These are phyloP conservation scores for Chloropsis hardwickii DNA, from an alignment of 2,113 vertebrate species.

Conservation along the genomic window DNA sequence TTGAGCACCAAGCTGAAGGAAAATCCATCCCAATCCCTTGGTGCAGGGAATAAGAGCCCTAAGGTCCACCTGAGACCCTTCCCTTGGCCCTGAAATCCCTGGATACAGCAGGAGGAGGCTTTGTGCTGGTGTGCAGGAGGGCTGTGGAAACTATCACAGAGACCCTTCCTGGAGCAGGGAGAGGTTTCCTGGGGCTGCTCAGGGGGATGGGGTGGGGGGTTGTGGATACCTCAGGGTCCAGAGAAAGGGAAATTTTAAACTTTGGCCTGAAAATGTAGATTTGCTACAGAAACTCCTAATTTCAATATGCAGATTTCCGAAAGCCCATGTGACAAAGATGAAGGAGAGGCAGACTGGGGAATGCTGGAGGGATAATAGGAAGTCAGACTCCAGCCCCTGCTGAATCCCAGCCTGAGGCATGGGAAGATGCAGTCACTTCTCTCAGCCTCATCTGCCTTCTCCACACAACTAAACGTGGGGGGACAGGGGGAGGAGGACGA, in stretches of 20 bases:
- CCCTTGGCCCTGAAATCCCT: not conserved
- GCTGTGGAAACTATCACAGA: not conserved
- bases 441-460: not conserved
- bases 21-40: not conserved
- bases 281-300: not conserved
- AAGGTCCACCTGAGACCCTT: not conserved
- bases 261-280: not conserved
- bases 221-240: not conserved
- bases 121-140: not conserved
- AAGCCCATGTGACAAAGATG: not conserved
- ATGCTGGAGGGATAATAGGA: not conserved
- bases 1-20: not conserved
- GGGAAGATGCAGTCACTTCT: not conserved
- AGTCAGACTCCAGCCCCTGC: not conserved
- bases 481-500: not conserved
- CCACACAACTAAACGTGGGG: not conserved
- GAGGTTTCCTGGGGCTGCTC: not conserved
- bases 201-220: fast-evolving
- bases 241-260: not conserved
- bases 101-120: not conserved
- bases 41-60: not conserved
- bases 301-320: not conserved
- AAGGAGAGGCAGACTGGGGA: not conserved
- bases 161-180: not conserved
- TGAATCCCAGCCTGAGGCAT: not conserved